Conservation (phyloP, 2,113 vertebrate species). For the Nyctibius bracteatus region DNA sequence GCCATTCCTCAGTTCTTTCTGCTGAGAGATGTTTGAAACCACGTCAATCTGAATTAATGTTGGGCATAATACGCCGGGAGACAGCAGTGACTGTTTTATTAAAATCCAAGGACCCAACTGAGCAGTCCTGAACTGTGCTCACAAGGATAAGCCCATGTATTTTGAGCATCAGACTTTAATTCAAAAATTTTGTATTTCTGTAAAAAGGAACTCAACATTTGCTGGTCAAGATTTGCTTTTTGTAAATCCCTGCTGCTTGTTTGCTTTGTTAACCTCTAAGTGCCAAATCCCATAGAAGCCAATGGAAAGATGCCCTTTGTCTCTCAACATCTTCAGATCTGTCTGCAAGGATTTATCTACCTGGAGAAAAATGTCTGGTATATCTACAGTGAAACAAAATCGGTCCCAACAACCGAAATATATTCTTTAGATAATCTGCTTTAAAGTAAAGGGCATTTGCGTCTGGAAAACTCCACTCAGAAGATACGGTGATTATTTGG, state of each 20-base stretch:
- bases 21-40: not conserved
- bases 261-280: not conserved
- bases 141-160: not conserved
- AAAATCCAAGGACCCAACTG: constrained; percentile 43
- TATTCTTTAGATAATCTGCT: not conserved
- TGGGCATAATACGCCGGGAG: not conserved
- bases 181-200: not conserved
- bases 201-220: not conserved
- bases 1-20: not conserved
- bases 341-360: not conserved
- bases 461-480: not conserved
- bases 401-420: not conserved
- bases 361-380: not conserved
- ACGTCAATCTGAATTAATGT: constrained; percentile 24
- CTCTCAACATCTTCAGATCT: not conserved
- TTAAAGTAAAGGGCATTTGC: not conserved
- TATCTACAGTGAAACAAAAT: not conserved
- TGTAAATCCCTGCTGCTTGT: not conserved
- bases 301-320: not conserved
- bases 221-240: not conserved
- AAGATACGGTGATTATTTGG: not conserved
- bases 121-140: constrained; percentile 1
- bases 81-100: constrained; percentile 50
- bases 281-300: not conserved
- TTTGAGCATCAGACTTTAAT: not conserved